Evolutionary conservation across 2,113 vertebrate genomes (phyloP), one percentile per base, ranked within the genome.

Genomic region (Eurystomus gularis): DNA sequence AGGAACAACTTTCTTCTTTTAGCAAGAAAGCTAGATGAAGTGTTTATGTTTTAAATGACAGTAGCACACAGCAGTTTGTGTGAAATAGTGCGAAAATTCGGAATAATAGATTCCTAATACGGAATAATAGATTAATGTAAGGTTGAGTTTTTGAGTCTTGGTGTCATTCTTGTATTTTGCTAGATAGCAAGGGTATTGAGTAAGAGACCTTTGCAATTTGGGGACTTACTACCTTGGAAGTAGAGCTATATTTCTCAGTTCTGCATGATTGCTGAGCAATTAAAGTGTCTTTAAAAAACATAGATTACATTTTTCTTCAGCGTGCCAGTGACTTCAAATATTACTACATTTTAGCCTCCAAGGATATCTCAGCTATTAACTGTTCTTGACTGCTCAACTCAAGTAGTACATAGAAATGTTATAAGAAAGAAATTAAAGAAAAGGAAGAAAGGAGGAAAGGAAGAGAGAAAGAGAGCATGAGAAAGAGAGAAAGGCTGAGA

Each of bases 241-340:
- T 35, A 89, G 86, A 76, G 86, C 65, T 94, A 11, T 87, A 64
- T 96, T 96, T 95, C 86, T 93, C 42, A 88, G 90, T 96, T 95
- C 68, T 94, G 90, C 86, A 83, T 73, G 83, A 95, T 79, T 94
- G 84, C 60, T 94, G 65, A 85, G 49, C 61, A 96, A 96, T 93
- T 97, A 86, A 90, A 93, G 28, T 85, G 42, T 77, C 87, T 94
- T 95, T 86, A 66, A 88, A 95, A 96, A 93, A 68, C 64, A 84
- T 31, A 94, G 69, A 83, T 96, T 64, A 52, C 78, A 69, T 93
- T 96, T 96, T 85, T 88, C 73, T 80, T 39, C 42, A 91, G 48
- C 84, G 86, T 86, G 72, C 37, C 75, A 79, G 62, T 86, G 44
- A 57, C 78, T 93, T 90, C 82, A 94, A 87, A 89, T 90, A 69